These are phyloP conservation scores for Bucorvus abyssinicus DNA, from an alignment of 2,797 vertebrate species.

Conservation along the genomic window DNA sequence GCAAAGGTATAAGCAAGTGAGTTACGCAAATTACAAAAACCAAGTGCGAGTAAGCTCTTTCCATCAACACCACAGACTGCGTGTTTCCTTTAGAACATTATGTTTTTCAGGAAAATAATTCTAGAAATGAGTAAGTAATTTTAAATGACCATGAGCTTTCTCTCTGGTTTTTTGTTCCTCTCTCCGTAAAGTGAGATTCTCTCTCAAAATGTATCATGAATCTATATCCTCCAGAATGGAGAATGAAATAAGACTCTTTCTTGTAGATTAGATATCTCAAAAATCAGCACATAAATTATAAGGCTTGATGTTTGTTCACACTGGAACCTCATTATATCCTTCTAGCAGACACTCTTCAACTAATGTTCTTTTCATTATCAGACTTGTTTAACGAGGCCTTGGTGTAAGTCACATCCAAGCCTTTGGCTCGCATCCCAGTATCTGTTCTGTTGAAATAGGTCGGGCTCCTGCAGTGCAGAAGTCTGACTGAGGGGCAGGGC, in stretches of 20 bases:
- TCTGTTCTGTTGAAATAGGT: background rate
- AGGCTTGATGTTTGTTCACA: background rate
- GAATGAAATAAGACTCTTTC: background rate
- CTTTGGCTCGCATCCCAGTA: background rate
- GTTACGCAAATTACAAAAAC: slow-evolving; percentile 1
- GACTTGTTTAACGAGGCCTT: background rate
- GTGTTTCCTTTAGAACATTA: background rate
- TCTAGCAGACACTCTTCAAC: background rate
- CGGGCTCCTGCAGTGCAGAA: background rate
- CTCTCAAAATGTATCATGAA: background rate
- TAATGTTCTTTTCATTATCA: background rate
- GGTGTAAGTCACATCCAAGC: background rate
- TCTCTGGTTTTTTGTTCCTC: background rate
- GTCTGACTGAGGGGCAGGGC: background rate
- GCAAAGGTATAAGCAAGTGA: background rate
- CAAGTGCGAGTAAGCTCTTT: background rate
- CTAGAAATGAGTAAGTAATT: background rate
- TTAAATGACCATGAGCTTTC: background rate
- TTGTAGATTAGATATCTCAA: background rate
- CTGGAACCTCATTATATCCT: background rate
- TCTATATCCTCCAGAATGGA: background rate
- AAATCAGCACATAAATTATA: background rate
- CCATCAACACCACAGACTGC: background rate
- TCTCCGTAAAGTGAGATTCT: background rate
- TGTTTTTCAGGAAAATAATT: slow-evolving; percentile 5